phyloP scores from a whole-genome alignment of 2,888 invertebrate genomes.

The Tipula lateralis region DNA sequence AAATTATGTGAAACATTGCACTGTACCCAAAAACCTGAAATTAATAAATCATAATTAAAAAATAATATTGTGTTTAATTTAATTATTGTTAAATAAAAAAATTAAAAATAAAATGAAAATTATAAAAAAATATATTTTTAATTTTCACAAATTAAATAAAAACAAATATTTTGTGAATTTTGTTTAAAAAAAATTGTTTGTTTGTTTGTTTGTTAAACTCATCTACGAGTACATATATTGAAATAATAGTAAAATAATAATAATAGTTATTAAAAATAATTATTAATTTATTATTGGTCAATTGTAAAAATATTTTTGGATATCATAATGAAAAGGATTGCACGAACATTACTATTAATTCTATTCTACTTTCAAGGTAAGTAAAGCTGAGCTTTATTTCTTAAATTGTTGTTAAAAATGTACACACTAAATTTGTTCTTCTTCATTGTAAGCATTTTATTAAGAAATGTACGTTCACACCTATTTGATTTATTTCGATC shows the following conservation, averaged over 20 bases:
- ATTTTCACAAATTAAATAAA: neutral
- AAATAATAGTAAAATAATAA: neutral
- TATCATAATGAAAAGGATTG: neutral
- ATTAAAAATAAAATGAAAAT: neutral
- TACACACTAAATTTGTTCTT: too few relatives aligned
- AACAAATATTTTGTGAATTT: neutral
- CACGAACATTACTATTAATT: neutral
- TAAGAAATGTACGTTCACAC: too few relatives aligned
- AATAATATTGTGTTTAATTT: neutral
- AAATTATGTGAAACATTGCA: neutral
- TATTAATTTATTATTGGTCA: neutral
- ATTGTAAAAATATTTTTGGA: neutral
- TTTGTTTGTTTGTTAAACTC: neutral
- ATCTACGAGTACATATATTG: too few relatives aligned
- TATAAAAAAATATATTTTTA: neutral
- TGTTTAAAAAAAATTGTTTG: neutral
- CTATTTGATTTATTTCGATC: too few relatives aligned
- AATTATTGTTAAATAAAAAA: neutral
- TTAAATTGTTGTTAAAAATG: too few relatives aligned
- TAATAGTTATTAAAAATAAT: neutral
- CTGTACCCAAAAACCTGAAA: neutral
- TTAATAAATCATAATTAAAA: neutral
- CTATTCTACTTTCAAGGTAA: neutral
- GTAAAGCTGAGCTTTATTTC: too few relatives aligned
- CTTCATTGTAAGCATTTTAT: too few relatives aligned